phyloP scores from a whole-genome alignment of 2,797 vertebrate species.

The Hipposideros larvatus region DNA sequence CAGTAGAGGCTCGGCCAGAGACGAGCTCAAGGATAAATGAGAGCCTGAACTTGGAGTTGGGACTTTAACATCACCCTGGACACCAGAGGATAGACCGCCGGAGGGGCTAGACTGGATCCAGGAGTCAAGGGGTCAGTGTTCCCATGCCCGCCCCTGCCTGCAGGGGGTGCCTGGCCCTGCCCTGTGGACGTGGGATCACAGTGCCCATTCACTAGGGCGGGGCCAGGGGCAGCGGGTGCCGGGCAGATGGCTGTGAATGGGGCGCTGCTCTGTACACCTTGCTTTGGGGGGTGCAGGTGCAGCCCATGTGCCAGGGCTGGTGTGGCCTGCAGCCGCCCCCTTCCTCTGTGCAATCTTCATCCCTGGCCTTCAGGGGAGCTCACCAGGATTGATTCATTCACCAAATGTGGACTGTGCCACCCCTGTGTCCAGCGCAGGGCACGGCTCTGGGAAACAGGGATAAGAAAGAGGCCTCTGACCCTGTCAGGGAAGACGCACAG shows the following conservation, averaged over 20 bases:
- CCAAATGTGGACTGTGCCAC: rapidly evolving
- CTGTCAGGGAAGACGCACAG: not conserved
- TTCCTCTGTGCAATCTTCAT: not conserved
- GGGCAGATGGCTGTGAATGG: rapidly evolving
- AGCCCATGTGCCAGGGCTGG: rapidly evolving
- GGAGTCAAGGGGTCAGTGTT: not conserved
- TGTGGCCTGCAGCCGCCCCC: not conserved
- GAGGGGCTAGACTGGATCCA: not conserved
- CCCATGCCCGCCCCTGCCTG: rapidly evolving
- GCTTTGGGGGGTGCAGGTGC: rapidly evolving
- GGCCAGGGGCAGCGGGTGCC: rapidly evolving
- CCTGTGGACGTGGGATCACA: not conserved
- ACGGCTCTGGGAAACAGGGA: not conserved
- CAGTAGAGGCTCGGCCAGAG: not conserved
- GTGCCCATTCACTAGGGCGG: rapidly evolving
- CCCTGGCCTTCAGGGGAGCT: not conserved
- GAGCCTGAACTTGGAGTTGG: not conserved
- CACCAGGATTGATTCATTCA: rapidly evolving
- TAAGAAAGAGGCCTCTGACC: not conserved
- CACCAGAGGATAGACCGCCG: rapidly evolving
- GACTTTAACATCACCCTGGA: not conserved
- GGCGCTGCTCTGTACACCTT: not conserved
- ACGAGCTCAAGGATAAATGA: not conserved
- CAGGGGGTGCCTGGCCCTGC: not conserved
- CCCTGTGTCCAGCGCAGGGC: not conserved